These are phyloP conservation scores for Antennarius striatus DNA, from an alignment of 2,113 vertebrate species.

Conservation along the genomic window DNA sequence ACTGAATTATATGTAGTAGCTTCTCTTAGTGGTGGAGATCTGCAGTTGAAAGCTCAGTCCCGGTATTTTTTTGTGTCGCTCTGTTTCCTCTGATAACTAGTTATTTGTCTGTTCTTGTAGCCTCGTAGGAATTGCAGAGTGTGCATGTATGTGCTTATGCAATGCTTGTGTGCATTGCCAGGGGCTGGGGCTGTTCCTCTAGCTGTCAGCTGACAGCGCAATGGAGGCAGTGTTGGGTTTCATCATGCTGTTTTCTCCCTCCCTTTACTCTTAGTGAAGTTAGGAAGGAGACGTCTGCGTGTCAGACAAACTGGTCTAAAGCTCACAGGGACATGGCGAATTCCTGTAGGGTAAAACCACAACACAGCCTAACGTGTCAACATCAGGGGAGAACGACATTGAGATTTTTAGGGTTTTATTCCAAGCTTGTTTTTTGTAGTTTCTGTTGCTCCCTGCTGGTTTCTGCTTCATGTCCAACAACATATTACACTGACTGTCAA, in stretches of 20 bases:
- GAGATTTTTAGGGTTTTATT: background rate
- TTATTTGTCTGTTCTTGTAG: slow-evolving; percentile 52
- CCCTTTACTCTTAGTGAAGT: slow-evolving; percentile 30
- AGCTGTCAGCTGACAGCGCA: slow-evolving; percentile 62
- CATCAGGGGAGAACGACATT: slow-evolving; percentile 22
- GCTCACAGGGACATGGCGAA: slow-evolving; percentile 36
- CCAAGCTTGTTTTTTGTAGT: slow-evolving; percentile 5
- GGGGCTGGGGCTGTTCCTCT: slow-evolving; percentile 32
- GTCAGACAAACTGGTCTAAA: slow-evolving; percentile 47
- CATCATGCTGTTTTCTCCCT: slow-evolving; percentile 74
- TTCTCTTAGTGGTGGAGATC: slow-evolving; percentile 3
- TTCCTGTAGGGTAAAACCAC: slow-evolving; percentile 45
- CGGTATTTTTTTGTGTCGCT: no score
- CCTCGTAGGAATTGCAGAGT: slow-evolving; percentile 19
- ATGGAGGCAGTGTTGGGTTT: slow-evolving; percentile 67
- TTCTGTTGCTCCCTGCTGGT: slow-evolving; percentile 28
- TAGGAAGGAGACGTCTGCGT: slow-evolving; percentile 28
- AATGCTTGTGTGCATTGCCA: slow-evolving; percentile 30
- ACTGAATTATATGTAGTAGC: slow-evolving; percentile 9
- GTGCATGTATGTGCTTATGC: slow-evolving; percentile 12
- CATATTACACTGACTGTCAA: slow-evolving; percentile 68
- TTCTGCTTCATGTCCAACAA: slow-evolving; percentile 32
- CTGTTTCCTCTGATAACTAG: slow-evolving; percentile 38
- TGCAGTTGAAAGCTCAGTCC: no score
- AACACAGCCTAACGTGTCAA: slow-evolving; percentile 5